Evolutionary conservation across 2,113 vertebrate genomes (phyloP), one percentile per base, ranked within the genome.

Genomic region (Heptranchias perlo): DNA sequence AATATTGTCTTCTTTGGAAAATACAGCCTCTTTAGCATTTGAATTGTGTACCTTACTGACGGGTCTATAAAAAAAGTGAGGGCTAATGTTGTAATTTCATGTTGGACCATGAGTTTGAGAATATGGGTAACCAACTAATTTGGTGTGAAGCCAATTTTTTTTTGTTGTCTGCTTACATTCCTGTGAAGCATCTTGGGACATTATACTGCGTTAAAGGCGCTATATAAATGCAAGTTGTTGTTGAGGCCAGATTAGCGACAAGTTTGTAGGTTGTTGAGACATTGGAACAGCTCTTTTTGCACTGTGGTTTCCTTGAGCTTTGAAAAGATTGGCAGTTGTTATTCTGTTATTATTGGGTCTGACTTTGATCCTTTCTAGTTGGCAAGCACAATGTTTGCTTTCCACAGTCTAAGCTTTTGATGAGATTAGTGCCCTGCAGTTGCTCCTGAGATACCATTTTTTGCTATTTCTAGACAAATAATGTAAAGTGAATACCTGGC

Each of bases 271-370:
- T 39, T 89, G 52, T 91, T 91, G 52, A 91, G 52, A 62, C 58
- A 39, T 93, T 62, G 35, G 35, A 62, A 18, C 14, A 54, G 25
- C n/a, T 62, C 35, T 93, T 39, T 44, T 93, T 44, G 39, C 78
- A 39, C 89, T 21, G 61, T 62, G 35, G n/a, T 93, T 93, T 93
- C 54, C 87, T 61, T 62, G 89, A 64, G 89, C n/a, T 62, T 18
- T 93, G 58, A 39, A 62, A 39, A 62, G 89, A 62, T 62, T 92
- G 89, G 61, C 58, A 39, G 31, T 92, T 92, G 54, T 92, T 92
- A 92, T 93, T 62, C 58, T 62, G 58, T 93, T 93, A 62, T 93
- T 93, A n/a, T 39, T 93, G 89, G 89, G n/a, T 62, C 58, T 44
- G 58, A 62, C 58, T 93, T 93, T 39, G 58, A 93, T 93, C 89